These are phyloP conservation scores for Chaetops frenatus DNA, from an alignment of 2,113 vertebrate genomes.

Conservation along the genomic window DNA sequence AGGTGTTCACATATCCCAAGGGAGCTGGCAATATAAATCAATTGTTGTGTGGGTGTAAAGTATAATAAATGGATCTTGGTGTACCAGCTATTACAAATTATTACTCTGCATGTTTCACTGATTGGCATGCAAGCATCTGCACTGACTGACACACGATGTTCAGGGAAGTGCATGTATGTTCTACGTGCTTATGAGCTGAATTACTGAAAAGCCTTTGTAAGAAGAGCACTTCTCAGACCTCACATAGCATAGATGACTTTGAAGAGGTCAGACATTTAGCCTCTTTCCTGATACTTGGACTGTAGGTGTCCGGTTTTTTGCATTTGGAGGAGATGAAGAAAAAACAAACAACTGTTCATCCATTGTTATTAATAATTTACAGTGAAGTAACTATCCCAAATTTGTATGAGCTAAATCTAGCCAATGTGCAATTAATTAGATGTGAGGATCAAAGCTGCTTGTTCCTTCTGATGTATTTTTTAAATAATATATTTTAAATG, in stretches of 20 bases:
- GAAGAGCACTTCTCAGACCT: not conserved
- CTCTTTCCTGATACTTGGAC: not conserved
- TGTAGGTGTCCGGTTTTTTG: not conserved
- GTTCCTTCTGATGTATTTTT: conserved; percentile 68
- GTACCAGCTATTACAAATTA: not conserved
- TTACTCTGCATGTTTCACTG: not conserved
- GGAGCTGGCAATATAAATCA: not conserved
- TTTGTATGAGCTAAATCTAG: conserved; percentile 59
- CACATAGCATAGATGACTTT: not conserved
- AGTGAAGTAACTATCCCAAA: conserved; percentile 39
- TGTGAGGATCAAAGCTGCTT: conserved; percentile 63
- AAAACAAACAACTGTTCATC: conserved; percentile 45
- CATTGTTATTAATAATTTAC: conserved; percentile 67
- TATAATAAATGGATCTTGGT: not conserved
- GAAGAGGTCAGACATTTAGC: not conserved
- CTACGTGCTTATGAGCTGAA: not conserved
- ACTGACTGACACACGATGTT: not conserved
- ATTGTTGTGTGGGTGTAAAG: not conserved
- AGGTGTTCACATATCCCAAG: not conserved
- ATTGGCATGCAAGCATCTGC: not conserved
- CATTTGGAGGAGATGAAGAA: conserved; percentile 22
- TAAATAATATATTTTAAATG: conserved; percentile 58
- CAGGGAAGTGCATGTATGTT: not conserved
- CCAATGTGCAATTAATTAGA: conserved; percentile 67
- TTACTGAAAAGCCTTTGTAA: not conserved